Evolutionary conservation across 1,140 invertebrate species (phyloP).

Genomic region (Lepidostoma basale): DNA sequence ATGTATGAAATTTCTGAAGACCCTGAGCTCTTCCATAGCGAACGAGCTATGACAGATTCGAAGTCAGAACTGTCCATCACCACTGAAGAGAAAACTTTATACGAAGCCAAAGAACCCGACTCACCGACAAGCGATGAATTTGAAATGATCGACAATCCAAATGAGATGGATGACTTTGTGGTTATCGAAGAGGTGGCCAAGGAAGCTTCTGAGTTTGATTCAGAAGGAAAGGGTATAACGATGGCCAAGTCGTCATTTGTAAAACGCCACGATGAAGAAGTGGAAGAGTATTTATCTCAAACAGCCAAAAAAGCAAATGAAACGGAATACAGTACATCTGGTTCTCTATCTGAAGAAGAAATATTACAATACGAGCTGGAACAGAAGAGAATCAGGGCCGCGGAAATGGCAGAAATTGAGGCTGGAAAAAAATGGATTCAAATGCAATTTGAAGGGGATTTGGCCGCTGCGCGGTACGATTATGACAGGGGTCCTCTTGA

Average conservation of each 20-base stretch:
- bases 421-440: constrained; percentile 87
- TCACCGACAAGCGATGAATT: constrained; percentile 89
- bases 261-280: constrained; percentile 72
- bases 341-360: constrained; percentile 66
- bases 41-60: constrained; percentile 55
- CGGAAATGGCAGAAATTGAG: constrained; percentile 68
- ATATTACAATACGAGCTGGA: constrained; percentile 76
- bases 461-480: constrained; percentile 62
- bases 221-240: constrained; percentile 78
- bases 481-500: constrained; percentile 83
- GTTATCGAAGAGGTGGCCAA: constrained; percentile 85
- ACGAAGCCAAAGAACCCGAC: constrained; percentile 66
- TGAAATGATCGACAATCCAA: constrained; percentile 84
- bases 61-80: constrained; percentile 61
- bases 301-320: constrained; percentile 60
- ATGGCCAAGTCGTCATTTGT: constrained; percentile 65
- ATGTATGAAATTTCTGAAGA: constrained; percentile 65
- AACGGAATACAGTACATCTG: constrained; percentile 64
- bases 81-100: constrained; percentile 61
- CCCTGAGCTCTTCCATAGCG: constrained; percentile 58
- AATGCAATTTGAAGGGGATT: constrained; percentile 78
- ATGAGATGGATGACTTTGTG: constrained; percentile 84
- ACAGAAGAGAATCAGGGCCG: constrained; percentile 66
- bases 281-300: constrained; percentile 72
- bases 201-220: constrained; percentile 79